Conservation (phyloP, 2,113 vertebrate species). For the Tragelaphus strepsiceros region DNA sequence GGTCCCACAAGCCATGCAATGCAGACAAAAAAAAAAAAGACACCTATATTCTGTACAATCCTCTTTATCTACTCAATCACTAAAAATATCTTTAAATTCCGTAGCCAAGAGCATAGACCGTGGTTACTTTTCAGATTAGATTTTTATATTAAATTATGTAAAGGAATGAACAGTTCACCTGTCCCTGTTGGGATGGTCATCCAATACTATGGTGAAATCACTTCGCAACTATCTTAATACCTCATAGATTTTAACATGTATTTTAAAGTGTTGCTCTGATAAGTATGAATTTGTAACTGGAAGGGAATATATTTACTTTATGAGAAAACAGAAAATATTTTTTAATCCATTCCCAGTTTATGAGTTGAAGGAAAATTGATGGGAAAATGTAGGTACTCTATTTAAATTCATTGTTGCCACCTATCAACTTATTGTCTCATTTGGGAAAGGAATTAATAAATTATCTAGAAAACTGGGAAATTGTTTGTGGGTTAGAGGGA, state of each 20-base stretch:
- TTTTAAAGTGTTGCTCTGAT: neutral
- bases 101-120: neutral
- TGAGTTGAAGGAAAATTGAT: neutral
- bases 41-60: neutral
- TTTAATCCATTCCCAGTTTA: neutral
- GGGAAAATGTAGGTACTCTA: neutral
- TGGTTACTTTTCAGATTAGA: neutral
- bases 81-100: slow-evolving; percentile 10
- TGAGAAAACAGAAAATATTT: slow-evolving; percentile 19
- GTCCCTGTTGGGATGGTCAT: neutral
- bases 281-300: neutral
- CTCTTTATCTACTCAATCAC: neutral
- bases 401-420: neutral
- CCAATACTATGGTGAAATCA: neutral
- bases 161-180: neutral
- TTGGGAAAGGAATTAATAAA: slow-evolving; percentile 26
- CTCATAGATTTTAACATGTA: neutral
- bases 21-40: neutral
- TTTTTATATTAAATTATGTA: slow-evolving; percentile 27
- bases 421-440: neutral
- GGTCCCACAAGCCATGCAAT: neutral
- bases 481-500: neutral
- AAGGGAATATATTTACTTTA: neutral
- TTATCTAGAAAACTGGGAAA: slow-evolving; percentile 16
- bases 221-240: slow-evolving; percentile 28